Base-by-base conservation (phyloP, 2,113 vertebrate genomes). In the Psephotus haematonotus region DNA sequence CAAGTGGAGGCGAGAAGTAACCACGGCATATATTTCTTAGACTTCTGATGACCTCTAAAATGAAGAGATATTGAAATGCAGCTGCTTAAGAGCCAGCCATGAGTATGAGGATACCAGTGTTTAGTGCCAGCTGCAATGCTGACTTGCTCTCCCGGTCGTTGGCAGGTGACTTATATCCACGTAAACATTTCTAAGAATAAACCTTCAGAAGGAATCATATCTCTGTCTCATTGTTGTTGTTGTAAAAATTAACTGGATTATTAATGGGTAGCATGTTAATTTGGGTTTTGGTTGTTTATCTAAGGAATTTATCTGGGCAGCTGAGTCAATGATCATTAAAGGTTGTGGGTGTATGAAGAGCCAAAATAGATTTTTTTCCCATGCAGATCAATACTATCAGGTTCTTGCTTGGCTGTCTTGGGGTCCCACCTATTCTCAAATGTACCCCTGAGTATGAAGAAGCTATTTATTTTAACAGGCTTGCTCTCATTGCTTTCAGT, bases 221-320 rank as follows among this genome's bases (percentile, higher is more conserved):
- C 5, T 64, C 75, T 60, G 60, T 53, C 17, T 88, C 71, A 2
- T 29, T 72, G 3, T 49, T 77, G 29, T 55, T 94, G 46, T 63
- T 94, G 62, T 17, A 91, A 93, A 91, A 96, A 50, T 35, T 85
- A 78, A 49, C 41, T 62, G 37, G 53, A 46, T 59, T 92, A 85
- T 44, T 90, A 85, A 88, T 49, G 31, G 43, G 68, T 78, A 37
- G 29, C 29, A 46, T 72, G 33, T 33, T 88, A 69, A 77, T 93
- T 88, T 72, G 70, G 5, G 41, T 49, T 91, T 77, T 85, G 63
- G 24, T 63, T 82, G n/a, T 69, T 94, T 96, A 77, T 95, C 84
- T 94, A 53, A 82, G 75, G 75, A 92, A 82, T 90, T 89, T 91
- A 91, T 91, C 92, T 90, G 53, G 10, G 19, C 75, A 53, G 35